Evolutionary conservation across 1,140 invertebrate genomes (phyloP), one percentile per base, ranked within the genome.

Genomic region (Magallana gigas): DNA sequence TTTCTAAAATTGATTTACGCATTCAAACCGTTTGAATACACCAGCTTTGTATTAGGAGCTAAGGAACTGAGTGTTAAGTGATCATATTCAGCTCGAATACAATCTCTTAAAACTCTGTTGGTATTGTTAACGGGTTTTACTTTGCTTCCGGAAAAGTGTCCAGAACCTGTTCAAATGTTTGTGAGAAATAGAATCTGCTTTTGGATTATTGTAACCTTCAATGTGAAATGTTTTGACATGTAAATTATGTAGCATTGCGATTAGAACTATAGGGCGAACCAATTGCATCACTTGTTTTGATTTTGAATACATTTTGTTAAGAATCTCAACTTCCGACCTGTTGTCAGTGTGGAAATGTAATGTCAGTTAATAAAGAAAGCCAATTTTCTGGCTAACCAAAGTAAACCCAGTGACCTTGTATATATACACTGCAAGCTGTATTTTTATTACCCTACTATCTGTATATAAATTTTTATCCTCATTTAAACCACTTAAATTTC

Each of bases 401-500:
- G 11, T 12, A 6, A 8, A 12, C 16, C 29, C 84, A 29, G 57
- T 12, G 56, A 11, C 8, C 23, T 57, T n/a, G 81, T 58, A 87
- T 64, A 71, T 48, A 36, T 5, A 68, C 83, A 12, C 57, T 83
- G 36, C 87, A 88, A 60, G 83, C 87, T 14, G 84, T 59, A 8
- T 86, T 57, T 11, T 36, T 8, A 85, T 58, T 62, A 14, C 86
- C 86, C n/a, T 59, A 87, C 86, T 87, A 62, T 87, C 86, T 4
- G 86, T 84, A 36, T 23, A 84, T 36, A 84, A 48, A 6, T 18
- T 8, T 2, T 68, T 1, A 64, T 64, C 36, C 36, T n/a, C 6
- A n/a, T n/a, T 64, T 64, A 64, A 14, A 64, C 12, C 60, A 64
- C 8, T 18, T 64, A 1, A 16, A 64, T 18, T 64, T 16, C 18